Conservation (phyloP, 2,888 invertebrate genomes). For the Nomada fucata region DNA sequence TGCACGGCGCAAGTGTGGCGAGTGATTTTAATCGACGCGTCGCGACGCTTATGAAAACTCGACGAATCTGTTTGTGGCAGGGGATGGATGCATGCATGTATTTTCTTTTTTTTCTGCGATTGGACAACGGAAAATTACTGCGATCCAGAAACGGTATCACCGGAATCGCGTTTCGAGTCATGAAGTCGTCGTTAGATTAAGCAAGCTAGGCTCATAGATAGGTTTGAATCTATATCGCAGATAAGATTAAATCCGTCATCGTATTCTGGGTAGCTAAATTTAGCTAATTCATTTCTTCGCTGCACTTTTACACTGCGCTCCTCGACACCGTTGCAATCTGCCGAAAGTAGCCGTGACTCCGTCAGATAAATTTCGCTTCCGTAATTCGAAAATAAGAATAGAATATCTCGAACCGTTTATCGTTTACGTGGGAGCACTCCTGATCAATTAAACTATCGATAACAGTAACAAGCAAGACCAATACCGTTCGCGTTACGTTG, state of each 20-base stretch:
- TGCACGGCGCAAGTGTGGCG: too few relatives aligned
- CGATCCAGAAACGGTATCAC: not conserved
- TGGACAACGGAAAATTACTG: constrained; percentile 12
- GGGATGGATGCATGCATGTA: not conserved
- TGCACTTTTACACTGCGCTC: not conserved
- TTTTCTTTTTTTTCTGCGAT: not conserved
- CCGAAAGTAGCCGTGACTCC: too few relatives aligned
- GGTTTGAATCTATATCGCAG: not conserved
- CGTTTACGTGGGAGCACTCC: too few relatives aligned
- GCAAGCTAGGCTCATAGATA: constrained; percentile 7
- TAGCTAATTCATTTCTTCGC: not conserved
- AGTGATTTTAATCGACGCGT: too few relatives aligned
- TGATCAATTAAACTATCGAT: too few relatives aligned
- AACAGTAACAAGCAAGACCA: too few relatives aligned
- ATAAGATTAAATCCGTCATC: not conserved
- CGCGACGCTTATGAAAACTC: too few relatives aligned
- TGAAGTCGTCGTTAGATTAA: not conserved
- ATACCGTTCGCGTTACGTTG: too few relatives aligned
- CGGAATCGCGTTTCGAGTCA: not conserved
- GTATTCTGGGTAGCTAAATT: not conserved
- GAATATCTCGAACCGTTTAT: too few relatives aligned
- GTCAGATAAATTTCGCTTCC: too few relatives aligned
- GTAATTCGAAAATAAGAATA: too few relatives aligned
- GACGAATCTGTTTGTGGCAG: not conserved
- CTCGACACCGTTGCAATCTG: not conserved